Evolutionary conservation across 2,888 invertebrate genomes (phyloP).

Genomic region (Napeogenes inachia): DNA sequence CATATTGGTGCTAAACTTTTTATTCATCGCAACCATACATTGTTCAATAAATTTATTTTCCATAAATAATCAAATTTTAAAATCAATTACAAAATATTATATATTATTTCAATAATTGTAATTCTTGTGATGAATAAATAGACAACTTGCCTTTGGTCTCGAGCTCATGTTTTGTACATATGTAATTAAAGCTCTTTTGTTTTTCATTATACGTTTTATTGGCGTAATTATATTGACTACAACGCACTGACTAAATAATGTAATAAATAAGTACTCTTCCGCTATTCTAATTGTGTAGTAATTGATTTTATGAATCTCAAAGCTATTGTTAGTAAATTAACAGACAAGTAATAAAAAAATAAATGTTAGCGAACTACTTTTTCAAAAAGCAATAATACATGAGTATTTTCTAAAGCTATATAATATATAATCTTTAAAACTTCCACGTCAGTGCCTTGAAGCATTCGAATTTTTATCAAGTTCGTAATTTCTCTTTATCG

Average conservation of each 20-base stretch:
- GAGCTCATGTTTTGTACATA: slow-evolving; percentile 68
- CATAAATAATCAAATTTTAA: not conserved
- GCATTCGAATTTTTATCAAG: slow-evolving; percentile 37
- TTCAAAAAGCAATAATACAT: slow-evolving; percentile 3
- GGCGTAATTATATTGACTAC: slow-evolving; percentile 20
- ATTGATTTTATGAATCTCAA: slow-evolving; percentile 30
- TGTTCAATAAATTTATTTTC: slow-evolving; percentile 6
- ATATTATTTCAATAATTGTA: slow-evolving; percentile 9
- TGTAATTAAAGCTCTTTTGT: slow-evolving; percentile 63
- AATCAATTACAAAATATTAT: not conserved
- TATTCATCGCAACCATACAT: slow-evolving; percentile 54
- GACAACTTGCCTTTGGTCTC: slow-evolving; percentile 59
- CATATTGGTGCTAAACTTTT: slow-evolving; percentile 68
- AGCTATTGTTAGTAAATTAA: slow-evolving; percentile 7
- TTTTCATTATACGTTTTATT: slow-evolving; percentile 40
- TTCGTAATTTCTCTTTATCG: slow-evolving; percentile 26
- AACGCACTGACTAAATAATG: slow-evolving; percentile 29
- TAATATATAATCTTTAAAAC: slow-evolving; percentile 13
- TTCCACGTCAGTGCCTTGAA: slow-evolving; percentile 48
- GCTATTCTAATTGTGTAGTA: slow-evolving; percentile 17
- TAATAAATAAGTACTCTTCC: slow-evolving; percentile 21
- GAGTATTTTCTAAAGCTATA: slow-evolving; percentile 7
- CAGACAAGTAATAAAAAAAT: not conserved
- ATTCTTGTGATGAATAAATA: slow-evolving; percentile 58
- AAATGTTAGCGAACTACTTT: slow-evolving; percentile 2